Base-by-base conservation (phyloP, 2,797 vertebrate species). In the Falco biarmicus region DNA sequence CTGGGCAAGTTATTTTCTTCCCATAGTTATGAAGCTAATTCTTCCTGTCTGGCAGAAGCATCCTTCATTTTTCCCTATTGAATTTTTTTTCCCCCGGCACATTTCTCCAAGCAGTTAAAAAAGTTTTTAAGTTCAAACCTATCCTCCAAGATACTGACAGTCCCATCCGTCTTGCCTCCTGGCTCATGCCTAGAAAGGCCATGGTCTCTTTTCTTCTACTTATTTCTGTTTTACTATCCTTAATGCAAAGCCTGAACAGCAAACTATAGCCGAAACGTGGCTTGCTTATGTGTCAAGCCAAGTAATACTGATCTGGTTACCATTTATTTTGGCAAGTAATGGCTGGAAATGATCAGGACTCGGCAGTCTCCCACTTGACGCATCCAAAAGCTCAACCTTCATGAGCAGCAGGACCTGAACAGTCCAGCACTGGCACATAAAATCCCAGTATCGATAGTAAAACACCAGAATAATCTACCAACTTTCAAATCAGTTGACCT, bases 91-190 rank as follows among this genome's bases (percentile, higher is more conserved):
- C 28, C 18, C 17, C 11, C 9, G 5, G 4, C 51, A 7, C 8
- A 51, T 74, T 94, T 94, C 45, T 96, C 76, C 69, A 90, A 95
- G 65, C 18, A n/a, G 45, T 68, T 29, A 83, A 80, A 85, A 82
- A 60, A 73, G 28, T 69, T 92, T 70, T 74, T 2, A 60, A 86
- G 61, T 78, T 54, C 56, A 89, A 82, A 87, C 34, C 47, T 84
- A 16, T 86, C 39, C 70, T 90, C 47, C 47, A 87, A 37, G 37
- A 53, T 26, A 37, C 48, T 75, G 77, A 92, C 77, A 81, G n/a
- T 78, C 37, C 70, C 84, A 89, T 87, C 89, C 89, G 45, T 96
- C 92, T 96, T 92, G 57, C 65, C 80, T 96, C 53, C 41, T 13
- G 10, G 10, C 32, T 86, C 3, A 1, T 17, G n/a, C 83, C 48